Conservation (phyloP, 2,113 vertebrate species). For the Thunnus maccoyii region DNA sequence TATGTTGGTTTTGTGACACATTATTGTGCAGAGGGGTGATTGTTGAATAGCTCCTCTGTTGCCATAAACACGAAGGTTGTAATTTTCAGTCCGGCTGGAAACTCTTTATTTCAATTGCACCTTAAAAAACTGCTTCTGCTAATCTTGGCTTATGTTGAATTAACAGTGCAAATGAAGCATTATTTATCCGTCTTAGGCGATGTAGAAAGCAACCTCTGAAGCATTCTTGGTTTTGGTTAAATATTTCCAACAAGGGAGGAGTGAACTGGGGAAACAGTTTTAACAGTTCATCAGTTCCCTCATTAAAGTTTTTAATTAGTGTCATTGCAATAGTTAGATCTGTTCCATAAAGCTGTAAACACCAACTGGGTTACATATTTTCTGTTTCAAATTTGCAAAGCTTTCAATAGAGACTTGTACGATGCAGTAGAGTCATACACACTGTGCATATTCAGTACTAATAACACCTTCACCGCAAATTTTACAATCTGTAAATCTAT, state of each 20-base stretch:
- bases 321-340: slow-evolving; percentile 15
- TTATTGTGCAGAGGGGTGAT: slow-evolving; percentile 48
- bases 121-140: slow-evolving; percentile 33
- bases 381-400: slow-evolving; percentile 30
- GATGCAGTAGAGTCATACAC: slow-evolving; percentile 72
- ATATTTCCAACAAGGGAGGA: slow-evolving; percentile 33
- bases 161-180: slow-evolving; percentile 58
- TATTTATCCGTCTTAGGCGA: slow-evolving; percentile 53
- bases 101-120: slow-evolving; percentile 48
- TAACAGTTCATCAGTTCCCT: slow-evolving; percentile 36
- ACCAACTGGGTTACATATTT: slow-evolving; percentile 18
- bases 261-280: slow-evolving; percentile 22
- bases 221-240: slow-evolving; percentile 45
- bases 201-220: slow-evolving; percentile 34
- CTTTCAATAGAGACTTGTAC: slow-evolving; percentile 5
- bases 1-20: slow-evolving; percentile 70
- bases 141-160: slow-evolving; percentile 69
- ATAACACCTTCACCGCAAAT: slow-evolving; percentile 26
- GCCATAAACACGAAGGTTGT: slow-evolving; percentile 51
- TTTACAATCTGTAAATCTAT: slow-evolving; percentile 26
- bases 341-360: slow-evolving; percentile 21
- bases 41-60: slow-evolving; percentile 34
- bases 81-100: slow-evolving; percentile 50
- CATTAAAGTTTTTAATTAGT: slow-evolving; percentile 24
- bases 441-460: slow-evolving; percentile 58